Evolutionary conservation across 2,797 vertebrate genomes (phyloP).

Genomic region (Sebastolobus altivelis): DNA sequence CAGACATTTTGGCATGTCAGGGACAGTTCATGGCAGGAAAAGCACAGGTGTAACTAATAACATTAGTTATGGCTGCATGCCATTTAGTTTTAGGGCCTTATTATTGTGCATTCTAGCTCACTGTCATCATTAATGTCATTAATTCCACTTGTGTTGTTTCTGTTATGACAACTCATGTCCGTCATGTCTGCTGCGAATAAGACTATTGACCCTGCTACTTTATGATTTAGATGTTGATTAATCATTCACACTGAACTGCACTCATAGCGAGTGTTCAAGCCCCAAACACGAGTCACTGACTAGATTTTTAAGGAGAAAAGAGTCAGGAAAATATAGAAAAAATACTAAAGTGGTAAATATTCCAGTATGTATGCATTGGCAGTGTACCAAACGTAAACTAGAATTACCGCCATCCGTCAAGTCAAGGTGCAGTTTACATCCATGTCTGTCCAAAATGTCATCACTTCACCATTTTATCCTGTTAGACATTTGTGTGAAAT

Average conservation of each 20-base stretch:
- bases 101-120: not conserved
- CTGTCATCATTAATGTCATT: conserved; percentile 1
- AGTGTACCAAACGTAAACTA: too few relatives aligned
- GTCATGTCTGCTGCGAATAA: not conserved
- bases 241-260: not conserved
- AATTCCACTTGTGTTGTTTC: not conserved
- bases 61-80: not conserved
- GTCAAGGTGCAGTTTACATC: too few relatives aligned
- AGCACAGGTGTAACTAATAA: not conserved
- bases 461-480: too few relatives aligned
- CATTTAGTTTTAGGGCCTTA: not conserved
- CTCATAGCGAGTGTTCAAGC: not conserved
- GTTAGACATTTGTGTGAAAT: too few relatives aligned
- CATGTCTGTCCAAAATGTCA: too few relatives aligned
- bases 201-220: not conserved
- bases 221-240: not conserved
- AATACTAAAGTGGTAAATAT: too few relatives aligned
- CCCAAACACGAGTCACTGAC: not conserved
- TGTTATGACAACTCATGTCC: not conserved
- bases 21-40: not conserved
- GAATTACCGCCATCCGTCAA: too few relatives aligned
- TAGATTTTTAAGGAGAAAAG: not conserved
- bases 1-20: not conserved
- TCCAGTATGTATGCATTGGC: too few relatives aligned
- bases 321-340: not conserved